Percentiles rank a stretch among this genome's conserved stretches.
Evolutionary conservation across 2,888 invertebrate species (phyloP).

Genomic region (Pyrrhosoma nymphula): DNA sequence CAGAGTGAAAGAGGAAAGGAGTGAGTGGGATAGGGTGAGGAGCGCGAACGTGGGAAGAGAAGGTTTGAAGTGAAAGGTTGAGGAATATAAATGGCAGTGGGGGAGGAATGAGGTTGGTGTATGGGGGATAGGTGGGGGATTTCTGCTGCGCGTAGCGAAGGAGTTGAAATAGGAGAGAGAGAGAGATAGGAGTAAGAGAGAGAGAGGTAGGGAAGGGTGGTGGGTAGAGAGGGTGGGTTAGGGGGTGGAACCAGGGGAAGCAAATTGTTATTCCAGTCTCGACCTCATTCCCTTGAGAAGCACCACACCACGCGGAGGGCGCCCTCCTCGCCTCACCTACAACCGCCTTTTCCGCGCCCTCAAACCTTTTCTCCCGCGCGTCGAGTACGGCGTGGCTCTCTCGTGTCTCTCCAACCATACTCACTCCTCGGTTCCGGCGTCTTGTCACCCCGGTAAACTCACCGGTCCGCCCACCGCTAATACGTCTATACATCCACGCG

Average conservation of each 20-base stretch:
- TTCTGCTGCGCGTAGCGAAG: not conserved
- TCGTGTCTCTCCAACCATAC: not conserved
- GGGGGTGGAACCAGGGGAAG: not conserved
- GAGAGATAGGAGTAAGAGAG: not conserved
- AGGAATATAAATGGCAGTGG: not conserved
- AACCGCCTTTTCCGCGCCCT: conserved; percentile 19
- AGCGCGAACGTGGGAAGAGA: not conserved
- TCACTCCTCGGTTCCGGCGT: conserved; percentile 27
- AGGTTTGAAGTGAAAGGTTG: not conserved
- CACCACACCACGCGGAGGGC: conserved; percentile 25
- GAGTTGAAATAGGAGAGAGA: not conserved
- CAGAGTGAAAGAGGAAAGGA: too few relatives aligned
- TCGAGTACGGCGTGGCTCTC: not conserved
- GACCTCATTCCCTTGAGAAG: conserved; percentile 63
- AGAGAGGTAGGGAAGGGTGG: not conserved
- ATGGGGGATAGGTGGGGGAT: not conserved
- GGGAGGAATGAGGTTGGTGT: not conserved
- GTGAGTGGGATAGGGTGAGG: not conserved
- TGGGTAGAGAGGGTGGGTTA: not conserved
- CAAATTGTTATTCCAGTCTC: conserved; percentile 60
- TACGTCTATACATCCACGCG: conserved; percentile 16
- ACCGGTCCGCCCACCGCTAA: conserved; percentile 8
- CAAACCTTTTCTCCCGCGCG: conserved; percentile 35
- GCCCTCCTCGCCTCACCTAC: conserved; percentile 1
- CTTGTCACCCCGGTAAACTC: conserved; percentile 31